Base-by-base conservation (phyloP, 2,797 vertebrate genomes). In the Phrynocephalus guinanensis region DNA sequence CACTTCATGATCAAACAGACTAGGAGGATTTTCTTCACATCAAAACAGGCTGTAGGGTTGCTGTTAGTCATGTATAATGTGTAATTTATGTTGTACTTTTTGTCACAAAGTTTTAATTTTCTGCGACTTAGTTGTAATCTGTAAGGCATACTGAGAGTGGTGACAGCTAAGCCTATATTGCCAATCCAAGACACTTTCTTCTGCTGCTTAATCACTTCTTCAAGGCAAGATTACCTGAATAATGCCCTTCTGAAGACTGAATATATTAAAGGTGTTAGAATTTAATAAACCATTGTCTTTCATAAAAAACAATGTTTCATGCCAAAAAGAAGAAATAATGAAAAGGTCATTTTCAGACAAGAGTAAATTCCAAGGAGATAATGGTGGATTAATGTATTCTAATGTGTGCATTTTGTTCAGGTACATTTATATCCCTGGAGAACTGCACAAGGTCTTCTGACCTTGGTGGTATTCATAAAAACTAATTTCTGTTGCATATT, bases 171-270 rank as follows among this genome's bases (percentile, higher is more conserved):
- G 15, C 56, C 10, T 8, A 24, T 6, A n/a, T 75, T 90, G 84
- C 0, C 84, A 91, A 87, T 82, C 38, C 13, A 2, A 0, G 78
- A 66, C 67, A 77, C 0, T 5, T 75, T 71, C 9, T 76, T 79
- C 80, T 79, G 76, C 87, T 84, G 5, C 7, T 84, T 82, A 87
- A 83, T 90, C 86, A 84, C 63, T 85, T 6, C n/a, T 88, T 91
- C 6, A 2, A 0, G 0, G 18, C 84, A 82, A 89, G 18, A 71
- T 89, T 48, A 89, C 0, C 2, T 44, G 63, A 90, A 80, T 80
- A 79, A 80, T 68, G 86, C 89, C 82, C 11, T 22, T 87, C 79
- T 86, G 24, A 30, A 87, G 24, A 77, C 0, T 30, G 67, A 90
- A 3, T 4, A 85, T 71, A 88, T 84, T 71, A 86, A 66, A 93